These are phyloP conservation scores for Drosophila takahashii DNA, from an alignment of 1,140 invertebrate genomes.

Conservation along the genomic window DNA sequence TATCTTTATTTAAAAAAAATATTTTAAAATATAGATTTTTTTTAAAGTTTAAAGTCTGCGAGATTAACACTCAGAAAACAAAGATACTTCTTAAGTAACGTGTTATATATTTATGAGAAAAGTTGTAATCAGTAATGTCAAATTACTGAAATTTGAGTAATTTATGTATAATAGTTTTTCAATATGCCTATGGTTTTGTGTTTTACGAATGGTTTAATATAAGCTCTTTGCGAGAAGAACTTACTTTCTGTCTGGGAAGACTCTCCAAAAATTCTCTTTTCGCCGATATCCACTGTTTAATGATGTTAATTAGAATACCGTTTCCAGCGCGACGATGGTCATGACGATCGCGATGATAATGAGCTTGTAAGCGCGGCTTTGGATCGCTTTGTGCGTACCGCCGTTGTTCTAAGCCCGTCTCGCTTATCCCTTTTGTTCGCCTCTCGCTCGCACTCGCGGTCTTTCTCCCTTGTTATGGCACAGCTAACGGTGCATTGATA, in stretches of 20 bases:
- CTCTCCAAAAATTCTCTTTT: conserved; percentile 1
- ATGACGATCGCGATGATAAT: conserved; percentile 59
- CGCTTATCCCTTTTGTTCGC: conserved; percentile 12
- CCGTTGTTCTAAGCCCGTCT: conserved; percentile 25
- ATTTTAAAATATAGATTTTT: too few relatives aligned
- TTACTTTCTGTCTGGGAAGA: neutral
- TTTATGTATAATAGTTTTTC: neutral
- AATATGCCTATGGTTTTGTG: too few relatives aligned
- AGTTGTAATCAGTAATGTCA: too few relatives aligned
- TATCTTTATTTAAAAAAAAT: too few relatives aligned
- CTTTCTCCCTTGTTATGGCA: conserved; percentile 62
- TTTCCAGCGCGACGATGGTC: conserved; percentile 33
- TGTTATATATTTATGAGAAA: too few relatives aligned
- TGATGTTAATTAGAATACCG: conserved; percentile 76
- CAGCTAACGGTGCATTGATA: conserved; percentile 76
- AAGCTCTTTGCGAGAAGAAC: too few relatives aligned
- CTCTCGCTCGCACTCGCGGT: conserved; percentile 23
- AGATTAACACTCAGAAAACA: too few relatives aligned
- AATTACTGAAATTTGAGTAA: too few relatives aligned
- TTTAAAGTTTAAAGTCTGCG: too few relatives aligned
- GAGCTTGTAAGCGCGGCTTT: conserved; percentile 43
- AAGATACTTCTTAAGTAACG: too few relatives aligned
- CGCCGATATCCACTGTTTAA: conserved; percentile 29
- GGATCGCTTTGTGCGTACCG: conserved; percentile 63
- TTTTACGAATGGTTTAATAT: too few relatives aligned